Evolutionary conservation across 2,113 vertebrate genomes (phyloP).

Genomic region (Protomyctophum bolini): DNA sequence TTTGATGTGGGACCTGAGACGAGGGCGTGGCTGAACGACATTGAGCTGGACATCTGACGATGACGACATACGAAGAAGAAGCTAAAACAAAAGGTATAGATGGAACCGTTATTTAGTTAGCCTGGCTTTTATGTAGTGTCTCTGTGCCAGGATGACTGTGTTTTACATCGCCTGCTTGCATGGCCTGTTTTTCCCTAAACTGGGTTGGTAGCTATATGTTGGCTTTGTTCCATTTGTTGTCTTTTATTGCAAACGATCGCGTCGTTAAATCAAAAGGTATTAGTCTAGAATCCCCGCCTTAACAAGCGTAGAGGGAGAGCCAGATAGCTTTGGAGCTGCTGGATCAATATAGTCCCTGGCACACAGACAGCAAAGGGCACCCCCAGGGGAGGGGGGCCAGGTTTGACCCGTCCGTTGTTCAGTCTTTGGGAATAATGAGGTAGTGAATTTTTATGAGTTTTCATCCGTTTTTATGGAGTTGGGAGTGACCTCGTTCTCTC

Average conservation of each 20-base stretch:
- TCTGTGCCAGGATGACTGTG: neutral
- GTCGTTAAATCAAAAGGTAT: constrained; percentile 59
- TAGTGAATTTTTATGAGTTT: constrained; percentile 33
- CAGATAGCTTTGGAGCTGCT: constrained; percentile 30
- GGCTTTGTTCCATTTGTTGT: constrained; percentile 38
- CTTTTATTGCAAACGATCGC: constrained; percentile 42
- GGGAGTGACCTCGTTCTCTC: constrained; percentile 31
- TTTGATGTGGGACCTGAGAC: too few relatives aligned
- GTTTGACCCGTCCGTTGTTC: neutral
- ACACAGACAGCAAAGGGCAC: constrained; percentile 1
- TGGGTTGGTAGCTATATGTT: constrained; percentile 1
- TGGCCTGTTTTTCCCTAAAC: neutral
- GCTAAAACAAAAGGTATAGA: too few relatives aligned
- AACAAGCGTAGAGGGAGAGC: constrained; percentile 25
- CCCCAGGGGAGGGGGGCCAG: constrained; percentile 21
- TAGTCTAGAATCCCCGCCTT: constrained; percentile 41
- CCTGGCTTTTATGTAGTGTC: too few relatives aligned
- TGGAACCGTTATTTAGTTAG: too few relatives aligned
- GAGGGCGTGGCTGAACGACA: too few relatives aligned
- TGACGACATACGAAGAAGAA: too few relatives aligned
- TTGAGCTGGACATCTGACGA: too few relatives aligned
- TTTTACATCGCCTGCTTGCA: neutral
- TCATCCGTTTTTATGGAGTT: constrained; percentile 37
- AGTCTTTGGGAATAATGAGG: constrained; percentile 42
- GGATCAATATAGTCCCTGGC: constrained; percentile 54